phyloP scores from a whole-genome alignment of 1,140 invertebrate genomes.

The Platyura marginata region DNA sequence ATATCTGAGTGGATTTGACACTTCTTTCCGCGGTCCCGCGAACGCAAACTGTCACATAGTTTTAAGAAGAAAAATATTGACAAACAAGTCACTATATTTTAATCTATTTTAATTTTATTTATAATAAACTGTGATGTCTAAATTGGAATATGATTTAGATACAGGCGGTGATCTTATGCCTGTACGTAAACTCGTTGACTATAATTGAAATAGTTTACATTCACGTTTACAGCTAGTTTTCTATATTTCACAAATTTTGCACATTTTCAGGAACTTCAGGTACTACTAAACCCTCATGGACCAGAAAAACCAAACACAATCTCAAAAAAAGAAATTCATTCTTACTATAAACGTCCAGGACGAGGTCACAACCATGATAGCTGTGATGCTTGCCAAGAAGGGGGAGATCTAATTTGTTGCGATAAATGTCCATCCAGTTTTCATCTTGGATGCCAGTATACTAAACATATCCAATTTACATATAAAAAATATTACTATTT shows the following conservation, averaged over 20 bases:
- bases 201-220: too few relatives aligned
- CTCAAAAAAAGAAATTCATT: constrained; percentile 54
- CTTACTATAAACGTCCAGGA: constrained; percentile 68
- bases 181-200: too few relatives aligned
- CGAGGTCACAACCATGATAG: constrained; percentile 84
- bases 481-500: neutral
- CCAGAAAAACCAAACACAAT: too few relatives aligned
- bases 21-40: too few relatives aligned
- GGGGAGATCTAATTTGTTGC: constrained; percentile 88
- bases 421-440: constrained; percentile 89
- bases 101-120: too few relatives aligned
- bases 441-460: constrained; percentile 86
- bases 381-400: constrained; percentile 83
- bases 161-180: neutral
- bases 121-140: too few relatives aligned
- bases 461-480: constrained; percentile 11
- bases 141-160: neutral
- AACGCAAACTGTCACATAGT: too few relatives aligned
- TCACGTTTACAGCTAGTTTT: too few relatives aligned
- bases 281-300: neutral
- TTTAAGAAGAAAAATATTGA: too few relatives aligned
- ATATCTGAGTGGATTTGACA: too few relatives aligned
- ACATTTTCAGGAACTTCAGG: neutral
- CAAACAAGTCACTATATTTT: too few relatives aligned
- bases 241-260: too few relatives aligned